Evolutionary conservation across 2,888 invertebrate species (phyloP).

Genomic region (Miltochrista miniata): DNA sequence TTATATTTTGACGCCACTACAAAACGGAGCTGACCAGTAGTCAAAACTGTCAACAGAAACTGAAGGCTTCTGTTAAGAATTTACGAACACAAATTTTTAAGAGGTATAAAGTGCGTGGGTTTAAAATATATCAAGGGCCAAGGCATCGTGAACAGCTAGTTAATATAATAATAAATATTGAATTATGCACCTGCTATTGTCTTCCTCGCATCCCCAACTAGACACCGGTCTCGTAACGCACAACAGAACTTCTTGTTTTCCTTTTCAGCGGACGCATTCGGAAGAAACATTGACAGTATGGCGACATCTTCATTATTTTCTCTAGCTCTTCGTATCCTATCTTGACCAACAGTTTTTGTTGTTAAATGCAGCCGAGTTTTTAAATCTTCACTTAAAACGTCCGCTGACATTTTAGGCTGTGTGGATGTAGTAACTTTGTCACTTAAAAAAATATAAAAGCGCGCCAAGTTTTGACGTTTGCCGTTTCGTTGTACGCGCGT

Average conservation of each 20-base stretch:
- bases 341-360: constrained; percentile 92
- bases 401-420: constrained; percentile 85
- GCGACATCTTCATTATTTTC: constrained; percentile 95
- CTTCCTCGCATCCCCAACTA: constrained; percentile 89
- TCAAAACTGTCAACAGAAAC: no score
- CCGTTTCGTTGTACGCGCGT: constrained; percentile 29
- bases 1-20: no score
- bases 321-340: constrained; percentile 90
- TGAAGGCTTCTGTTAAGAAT: no score
- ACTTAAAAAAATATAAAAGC: constrained; percentile 34
- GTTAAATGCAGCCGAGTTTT: constrained; percentile 88
- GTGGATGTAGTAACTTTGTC: constrained; percentile 17
- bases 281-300: constrained; percentile 92
- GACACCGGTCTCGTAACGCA: constrained; percentile 88
- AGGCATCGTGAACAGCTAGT: background rate
- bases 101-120: no score
- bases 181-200: constrained; percentile 88
- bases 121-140: no score
- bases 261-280: constrained; percentile 84
- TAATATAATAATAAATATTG: constrained; percentile 21
- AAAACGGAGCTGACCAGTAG: no score
- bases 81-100: no score
- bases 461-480: constrained; percentile 51
- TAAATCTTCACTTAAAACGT: constrained; percentile 91
- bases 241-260: constrained; percentile 91